phyloP scores from a whole-genome alignment of 2,113 vertebrate genomes.

The Tiliqua scincoides region DNA sequence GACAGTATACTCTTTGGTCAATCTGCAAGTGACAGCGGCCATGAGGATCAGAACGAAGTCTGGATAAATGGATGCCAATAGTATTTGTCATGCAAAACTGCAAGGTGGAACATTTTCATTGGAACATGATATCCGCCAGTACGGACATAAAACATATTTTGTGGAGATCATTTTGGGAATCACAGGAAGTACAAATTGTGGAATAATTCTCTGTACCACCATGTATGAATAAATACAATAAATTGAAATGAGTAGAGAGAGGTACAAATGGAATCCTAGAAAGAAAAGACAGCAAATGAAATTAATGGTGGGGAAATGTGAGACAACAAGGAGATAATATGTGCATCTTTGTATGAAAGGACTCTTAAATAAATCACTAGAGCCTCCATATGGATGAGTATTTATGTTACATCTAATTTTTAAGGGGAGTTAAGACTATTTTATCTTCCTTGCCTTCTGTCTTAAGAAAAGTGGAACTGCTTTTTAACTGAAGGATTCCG shows the following conservation, averaged over 20 bases:
- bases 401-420: constrained; percentile 12
- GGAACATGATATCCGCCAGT: neutral
- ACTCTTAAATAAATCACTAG: neutral
- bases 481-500: constrained; percentile 44
- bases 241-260: neutral
- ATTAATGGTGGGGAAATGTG: neutral
- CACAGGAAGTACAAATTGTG: neutral
- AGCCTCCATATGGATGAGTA: constrained; percentile 21
- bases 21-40: neutral
- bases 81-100: neutral
- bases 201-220: neutral
- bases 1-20: neutral
- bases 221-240: neutral
- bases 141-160: too few relatives aligned
- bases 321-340: neutral
- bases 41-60: neutral
- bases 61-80: neutral
- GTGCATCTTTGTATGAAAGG: neutral
- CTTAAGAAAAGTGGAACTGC: constrained; percentile 41
- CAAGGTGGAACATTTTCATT: neutral
- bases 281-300: neutral
- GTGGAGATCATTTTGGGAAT: neutral
- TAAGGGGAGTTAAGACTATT: constrained; percentile 21
- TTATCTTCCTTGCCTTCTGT: constrained; percentile 28
- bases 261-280: neutral